phyloP scores from a whole-genome alignment of 2,888 invertebrate species.

The Philereme vetulata region DNA sequence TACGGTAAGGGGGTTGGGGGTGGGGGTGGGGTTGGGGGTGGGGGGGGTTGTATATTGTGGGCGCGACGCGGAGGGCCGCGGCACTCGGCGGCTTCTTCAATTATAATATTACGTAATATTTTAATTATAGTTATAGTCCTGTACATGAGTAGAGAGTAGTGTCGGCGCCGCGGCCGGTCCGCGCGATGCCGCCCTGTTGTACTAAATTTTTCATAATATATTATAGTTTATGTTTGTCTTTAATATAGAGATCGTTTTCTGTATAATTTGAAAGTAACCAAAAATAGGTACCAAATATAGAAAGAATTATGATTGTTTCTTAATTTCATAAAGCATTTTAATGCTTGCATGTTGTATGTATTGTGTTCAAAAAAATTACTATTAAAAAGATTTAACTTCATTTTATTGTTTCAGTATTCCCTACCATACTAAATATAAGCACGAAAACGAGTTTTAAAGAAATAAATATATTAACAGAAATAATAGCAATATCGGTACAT shows the following conservation, averaged over 20 bases:
- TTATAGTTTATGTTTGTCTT: conserved; percentile 81
- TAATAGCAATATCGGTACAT: background rate
- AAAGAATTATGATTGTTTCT: conserved; percentile 79
- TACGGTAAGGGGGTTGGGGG: conserved; percentile 47
- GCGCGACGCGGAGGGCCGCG: conserved; percentile 42
- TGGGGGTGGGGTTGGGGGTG: conserved; percentile 29
- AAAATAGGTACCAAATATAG: conserved; percentile 84
- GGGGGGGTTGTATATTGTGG: conserved; percentile 29
- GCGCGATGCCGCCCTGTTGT: conserved; percentile 67
- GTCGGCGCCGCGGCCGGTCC: conserved; percentile 55
- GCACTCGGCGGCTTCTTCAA: conserved; percentile 47
- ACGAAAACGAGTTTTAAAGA: background rate
- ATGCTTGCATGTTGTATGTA: conserved; percentile 85
- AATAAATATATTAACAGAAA: background rate
- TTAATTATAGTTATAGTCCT: conserved; percentile 51
- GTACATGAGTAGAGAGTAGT: conserved; percentile 54
- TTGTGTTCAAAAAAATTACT: conserved; percentile 83
- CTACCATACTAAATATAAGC: background rate
- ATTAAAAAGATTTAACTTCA: conserved; percentile 75
- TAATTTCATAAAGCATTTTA: conserved; percentile 81
- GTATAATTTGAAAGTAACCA: conserved; percentile 80
- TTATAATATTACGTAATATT: conserved; percentile 51
- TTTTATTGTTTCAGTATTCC: conserved; percentile 43
- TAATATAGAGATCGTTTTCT: conserved; percentile 78
- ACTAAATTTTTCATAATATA: conserved; percentile 80